Evolutionary conservation across 2,888 invertebrate species (phyloP).

Genomic region (Lingula anatina): DNA sequence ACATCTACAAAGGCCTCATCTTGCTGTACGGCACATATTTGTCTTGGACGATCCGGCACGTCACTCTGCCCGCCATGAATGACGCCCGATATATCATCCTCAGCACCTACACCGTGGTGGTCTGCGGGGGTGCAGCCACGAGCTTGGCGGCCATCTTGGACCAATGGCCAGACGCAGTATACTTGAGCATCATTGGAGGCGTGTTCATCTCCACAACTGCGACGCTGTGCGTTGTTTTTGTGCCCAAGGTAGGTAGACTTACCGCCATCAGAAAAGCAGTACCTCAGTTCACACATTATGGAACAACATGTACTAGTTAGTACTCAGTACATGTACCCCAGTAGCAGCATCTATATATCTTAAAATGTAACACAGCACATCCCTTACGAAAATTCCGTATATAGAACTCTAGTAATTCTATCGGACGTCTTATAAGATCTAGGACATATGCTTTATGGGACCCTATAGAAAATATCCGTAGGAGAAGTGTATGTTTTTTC

Average conservation of each 20-base stretch:
- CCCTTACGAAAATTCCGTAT: no score
- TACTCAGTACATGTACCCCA: no score
- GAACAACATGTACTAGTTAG: no score
- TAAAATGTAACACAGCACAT: no score
- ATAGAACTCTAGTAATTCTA: no score
- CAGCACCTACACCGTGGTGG: constrained; percentile 19
- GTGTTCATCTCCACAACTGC: constrained; percentile 20
- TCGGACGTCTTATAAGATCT: no score
- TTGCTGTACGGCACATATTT: constrained; percentile 24
- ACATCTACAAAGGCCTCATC: constrained; percentile 25
- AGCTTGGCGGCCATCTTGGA: constrained; percentile 17
- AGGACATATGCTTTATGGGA: no score
- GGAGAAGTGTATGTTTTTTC: no score
- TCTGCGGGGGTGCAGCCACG: constrained; percentile 18
- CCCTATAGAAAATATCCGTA: no score
- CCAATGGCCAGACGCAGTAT: constrained; percentile 19
- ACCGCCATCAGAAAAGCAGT: no score
- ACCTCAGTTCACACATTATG: no score
- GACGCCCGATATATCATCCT: constrained; percentile 26
- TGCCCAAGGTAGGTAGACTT: constrained; percentile 27
- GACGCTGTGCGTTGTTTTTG: constrained; percentile 23
- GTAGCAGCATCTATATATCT: no score
- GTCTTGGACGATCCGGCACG: constrained; percentile 32
- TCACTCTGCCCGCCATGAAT: constrained; percentile 30
- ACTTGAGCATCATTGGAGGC: constrained; percentile 17